These are phyloP conservation scores for Hypolimnas misippus DNA, from an alignment of 2,888 invertebrate species.

Conservation along the genomic window DNA sequence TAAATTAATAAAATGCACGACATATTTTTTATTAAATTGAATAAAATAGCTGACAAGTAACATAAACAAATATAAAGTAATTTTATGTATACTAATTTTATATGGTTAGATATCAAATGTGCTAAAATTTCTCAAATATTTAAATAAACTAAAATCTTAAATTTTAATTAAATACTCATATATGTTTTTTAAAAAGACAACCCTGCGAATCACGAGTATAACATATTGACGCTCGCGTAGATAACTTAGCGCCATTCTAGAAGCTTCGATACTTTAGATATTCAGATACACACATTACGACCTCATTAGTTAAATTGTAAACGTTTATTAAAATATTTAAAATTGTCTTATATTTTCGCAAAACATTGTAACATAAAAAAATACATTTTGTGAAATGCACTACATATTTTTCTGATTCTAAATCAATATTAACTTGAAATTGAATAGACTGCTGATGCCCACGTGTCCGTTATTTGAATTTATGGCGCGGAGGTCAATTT, in stretches of 20 bases:
- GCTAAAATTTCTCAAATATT: neutral
- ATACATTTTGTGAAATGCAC: no score
- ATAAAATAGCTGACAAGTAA: no score
- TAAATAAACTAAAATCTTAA: neutral
- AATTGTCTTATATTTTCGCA: neutral
- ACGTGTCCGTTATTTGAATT: constrained; percentile 30
- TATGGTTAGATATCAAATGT: no score
- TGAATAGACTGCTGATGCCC: constrained; percentile 29
- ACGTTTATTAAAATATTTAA: neutral
- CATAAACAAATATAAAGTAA: no score
- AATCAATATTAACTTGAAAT: constrained; percentile 22
- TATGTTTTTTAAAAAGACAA: neutral
- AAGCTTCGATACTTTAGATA: neutral
- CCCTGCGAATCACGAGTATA: constrained; percentile 8
- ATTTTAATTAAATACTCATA: no score
- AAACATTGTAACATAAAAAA: no score
- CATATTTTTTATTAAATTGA: no score
- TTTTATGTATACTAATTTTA: no score
- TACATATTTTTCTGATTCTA: no score
- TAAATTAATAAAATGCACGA: no score
- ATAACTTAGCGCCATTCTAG: constrained; percentile 8
- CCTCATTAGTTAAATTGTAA: neutral
- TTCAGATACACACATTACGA: constrained; percentile 1
- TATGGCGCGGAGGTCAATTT: constrained; percentile 37
- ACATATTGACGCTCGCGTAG: constrained; percentile 8